A percentile compares a stretch with the other conserved stretches of the same genome.
Evolutionary conservation across 2,888 invertebrate genomes (phyloP).

Genomic region (Pandemis heparana): DNA sequence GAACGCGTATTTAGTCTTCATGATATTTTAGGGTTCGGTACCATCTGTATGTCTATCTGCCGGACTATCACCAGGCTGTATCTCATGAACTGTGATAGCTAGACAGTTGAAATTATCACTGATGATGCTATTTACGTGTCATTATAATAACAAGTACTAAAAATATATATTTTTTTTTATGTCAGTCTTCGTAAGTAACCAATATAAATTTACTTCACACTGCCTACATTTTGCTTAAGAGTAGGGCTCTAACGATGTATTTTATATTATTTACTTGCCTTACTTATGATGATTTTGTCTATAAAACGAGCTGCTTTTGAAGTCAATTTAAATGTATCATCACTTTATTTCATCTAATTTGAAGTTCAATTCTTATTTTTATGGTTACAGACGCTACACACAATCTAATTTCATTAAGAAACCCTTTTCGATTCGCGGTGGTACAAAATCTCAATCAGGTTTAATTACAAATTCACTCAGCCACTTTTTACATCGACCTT

Average conservation of each 20-base stretch:
- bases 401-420: background rate
- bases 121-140: too few species aligned
- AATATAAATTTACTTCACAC: too few species aligned
- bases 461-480: constrained; percentile 27
- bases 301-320: background rate
- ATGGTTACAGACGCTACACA: background rate
- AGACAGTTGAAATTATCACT: too few species aligned
- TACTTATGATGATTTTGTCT: background rate
- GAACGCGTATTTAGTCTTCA: background rate
- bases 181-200: too few species aligned
- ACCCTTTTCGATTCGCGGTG: background rate
- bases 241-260: too few species aligned
- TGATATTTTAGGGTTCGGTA: background rate
- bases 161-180: too few species aligned
- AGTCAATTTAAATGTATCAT: background rate
- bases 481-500: constrained; percentile 10
- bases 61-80: too few species aligned
- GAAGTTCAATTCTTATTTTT: background rate
- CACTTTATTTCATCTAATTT: background rate
- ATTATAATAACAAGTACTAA: too few species aligned
- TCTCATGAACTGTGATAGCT: too few species aligned
- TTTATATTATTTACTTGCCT: too few species aligned
- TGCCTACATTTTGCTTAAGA: too few species aligned
- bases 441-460: constrained; percentile 23
- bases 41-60: too few species aligned